Evolutionary conservation across 2,113 vertebrate species (phyloP), one percentile per base, ranked within the genome.

Genomic region (Serinus canaria): DNA sequence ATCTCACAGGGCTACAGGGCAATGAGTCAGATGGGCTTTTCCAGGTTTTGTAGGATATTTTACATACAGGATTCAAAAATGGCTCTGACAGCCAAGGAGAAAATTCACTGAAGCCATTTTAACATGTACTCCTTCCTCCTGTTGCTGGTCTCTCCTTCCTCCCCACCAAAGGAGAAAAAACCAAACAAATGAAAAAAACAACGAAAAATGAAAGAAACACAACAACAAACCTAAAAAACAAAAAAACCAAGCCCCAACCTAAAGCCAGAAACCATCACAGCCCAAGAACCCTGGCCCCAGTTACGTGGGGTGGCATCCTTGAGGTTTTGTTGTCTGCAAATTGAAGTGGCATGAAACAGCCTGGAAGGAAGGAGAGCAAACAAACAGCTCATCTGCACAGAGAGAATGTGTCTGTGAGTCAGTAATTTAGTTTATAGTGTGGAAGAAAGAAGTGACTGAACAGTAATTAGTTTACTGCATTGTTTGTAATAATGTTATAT

Each of bases 401-500:
- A 62, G 64, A 60, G 22, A 78, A 24, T 68, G 31, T 7, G 1
- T 81, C 53, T 0, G 1, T 16, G 23, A 87, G 58, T 50, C 67
- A 69, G 52, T 89, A 80, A 95, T 81, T 77, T 27, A 78, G 76
- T 83, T 94, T 81, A 73, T 52, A 92, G 33, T n/a, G 52, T 77
- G 31, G 12, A 77, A 90, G 46, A 68, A 68, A 79, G 56, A 89
- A 77, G 59, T 83, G 50, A 41, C 72, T 83, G 73, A 87, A 78
- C 43, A 59, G 31, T 89, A 72, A 80, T 87, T 89, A 83, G 62
- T 81, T 95, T 89, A 94, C 66, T 80, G 37, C 41, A 68, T 85
- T 80, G 72, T 87, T 83, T 82, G n/a, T 80, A 91, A 85, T 94
- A 91, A 75, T 72, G 50, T 92, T 84, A 50, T 87, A 41, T 80